Base-by-base conservation (phyloP, 2,113 vertebrate genomes). In the Callipepla californica region DNA sequence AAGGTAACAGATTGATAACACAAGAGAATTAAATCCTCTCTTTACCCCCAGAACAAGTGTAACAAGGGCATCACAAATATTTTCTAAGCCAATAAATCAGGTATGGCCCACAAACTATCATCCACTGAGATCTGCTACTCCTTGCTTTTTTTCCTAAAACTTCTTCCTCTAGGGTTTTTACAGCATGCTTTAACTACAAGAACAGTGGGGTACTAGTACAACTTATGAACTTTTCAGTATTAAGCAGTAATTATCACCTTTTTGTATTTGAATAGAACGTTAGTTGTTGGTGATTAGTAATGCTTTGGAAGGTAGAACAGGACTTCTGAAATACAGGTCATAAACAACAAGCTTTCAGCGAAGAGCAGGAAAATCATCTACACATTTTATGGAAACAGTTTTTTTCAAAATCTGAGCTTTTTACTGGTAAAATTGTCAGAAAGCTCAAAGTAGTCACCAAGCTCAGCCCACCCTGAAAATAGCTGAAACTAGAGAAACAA, bases 1-100 rank as follows among this genome's bases (percentile, higher is more conserved):
- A 97, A 97, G 96, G 96, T 87, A 95, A 92, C 93, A 96, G 95
- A 97, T 94, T 97, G 96, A 96, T 92, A 97, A 89, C 73, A 77
- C 70, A 65, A 89, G 91, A 95, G 85, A 90, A 73, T 47, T 95
- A 94, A 97, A 93, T 91, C 91, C 65, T 96, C 78, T 94, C 90
- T 96, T 96, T 95, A 96, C 97, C 96, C 95, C 14, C 57, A 79
- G 94, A 92, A 93, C 53, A 81, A 82, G 75, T 80, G 69, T 65
- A 86, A 95, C 87, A 68, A 7, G 59, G 80, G 72, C 42, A 69
- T 58, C 73, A 61, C 55, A 95, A 83, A 76, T 88, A 65, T 79
- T 91, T 87, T 34, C 58, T 53, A 87, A 62, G 57, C 34, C 75
- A 63, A 81, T 91, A 91, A 94, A 94, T 93, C 91, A 94, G 36